phyloP scores from a whole-genome alignment of 2,888 invertebrate species.

The Cerastis leucographa region DNA sequence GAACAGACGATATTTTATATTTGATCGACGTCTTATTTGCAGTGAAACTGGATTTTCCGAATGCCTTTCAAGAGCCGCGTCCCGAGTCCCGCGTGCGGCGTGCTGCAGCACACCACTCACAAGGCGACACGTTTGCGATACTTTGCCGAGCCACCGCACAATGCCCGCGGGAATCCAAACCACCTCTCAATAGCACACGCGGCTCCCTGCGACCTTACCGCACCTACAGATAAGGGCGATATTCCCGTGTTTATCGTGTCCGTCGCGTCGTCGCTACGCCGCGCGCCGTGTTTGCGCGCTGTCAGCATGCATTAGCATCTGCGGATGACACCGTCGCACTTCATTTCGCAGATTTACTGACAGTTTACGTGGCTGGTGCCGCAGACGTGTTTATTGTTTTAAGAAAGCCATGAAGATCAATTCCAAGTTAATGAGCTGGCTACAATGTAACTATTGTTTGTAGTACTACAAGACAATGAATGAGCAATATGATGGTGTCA shows the following conservation, averaged over 20 bases:
- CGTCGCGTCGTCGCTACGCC: neutral
- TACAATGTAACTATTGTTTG: neutral
- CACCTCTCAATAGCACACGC: constrained; percentile 66
- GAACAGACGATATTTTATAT: constrained; percentile 33
- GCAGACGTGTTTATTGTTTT: neutral
- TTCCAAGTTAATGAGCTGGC: neutral
- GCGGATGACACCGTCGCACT: constrained; percentile 64
- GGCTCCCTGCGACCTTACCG: constrained; percentile 5
- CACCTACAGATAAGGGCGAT: constrained; percentile 15
- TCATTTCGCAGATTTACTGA: constrained; percentile 70
- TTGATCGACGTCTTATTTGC: constrained; percentile 61
- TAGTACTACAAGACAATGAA: neutral
- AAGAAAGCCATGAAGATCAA: neutral
- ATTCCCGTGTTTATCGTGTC: constrained; percentile 2
- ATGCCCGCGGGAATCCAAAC: constrained; percentile 64
- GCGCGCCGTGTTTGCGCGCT: constrained; percentile 16
- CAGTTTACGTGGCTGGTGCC: constrained; percentile 36
- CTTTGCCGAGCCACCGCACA: constrained; percentile 48
- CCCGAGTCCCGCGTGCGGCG: neutral
- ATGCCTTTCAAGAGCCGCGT: constrained; percentile 39
- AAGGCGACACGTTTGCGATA: constrained; percentile 47
- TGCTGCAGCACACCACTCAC: neutral
- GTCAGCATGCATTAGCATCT: constrained; percentile 70
- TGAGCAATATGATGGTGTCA: neutral
- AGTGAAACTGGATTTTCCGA: constrained; percentile 52